A percentile compares a stretch with the other conserved stretches of the same genome.
phyloP scores from a whole-genome alignment of 64 coral and sea anemone genomes.

The Porites australiensis region DNA sequence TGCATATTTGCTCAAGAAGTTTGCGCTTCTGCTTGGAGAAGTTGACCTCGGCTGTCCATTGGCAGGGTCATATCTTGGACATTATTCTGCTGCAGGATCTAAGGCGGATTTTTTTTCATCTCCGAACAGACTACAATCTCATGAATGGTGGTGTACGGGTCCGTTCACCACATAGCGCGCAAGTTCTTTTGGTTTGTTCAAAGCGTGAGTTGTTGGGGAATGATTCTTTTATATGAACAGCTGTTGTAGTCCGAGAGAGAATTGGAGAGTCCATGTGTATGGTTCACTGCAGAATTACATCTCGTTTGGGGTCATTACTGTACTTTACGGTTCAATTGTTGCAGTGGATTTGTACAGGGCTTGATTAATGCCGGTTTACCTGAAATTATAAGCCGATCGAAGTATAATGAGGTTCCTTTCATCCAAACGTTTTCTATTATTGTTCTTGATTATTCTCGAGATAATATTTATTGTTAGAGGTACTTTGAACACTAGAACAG shows the following conservation, averaged over 20 bases:
- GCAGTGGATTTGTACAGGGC: too few relatives aligned
- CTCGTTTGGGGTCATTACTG: background rate
- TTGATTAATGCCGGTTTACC: too few relatives aligned
- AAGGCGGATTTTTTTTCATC: too few relatives aligned
- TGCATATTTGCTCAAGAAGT: slow-evolving; percentile 4
- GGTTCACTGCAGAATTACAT: background rate
- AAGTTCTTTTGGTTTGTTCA: background rate
- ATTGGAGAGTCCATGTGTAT: background rate
- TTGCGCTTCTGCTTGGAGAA: background rate
- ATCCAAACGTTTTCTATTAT: background rate
- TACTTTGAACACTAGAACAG: slow-evolving; percentile 50
- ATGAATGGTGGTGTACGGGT: too few relatives aligned
- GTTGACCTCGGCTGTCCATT: background rate
- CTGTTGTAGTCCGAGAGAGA: background rate
- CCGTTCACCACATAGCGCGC: too few relatives aligned
- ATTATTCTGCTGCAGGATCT: too few relatives aligned
- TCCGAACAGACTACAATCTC: too few relatives aligned
- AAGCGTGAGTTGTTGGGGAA: background rate
- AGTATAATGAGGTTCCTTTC: background rate
- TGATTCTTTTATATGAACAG: background rate
- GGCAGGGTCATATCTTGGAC: too few relatives aligned
- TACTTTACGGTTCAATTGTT: background rate
- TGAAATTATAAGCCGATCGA: too few relatives aligned
- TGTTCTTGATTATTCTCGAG: slow-evolving; percentile 2
- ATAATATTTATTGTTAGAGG: background rate